A percentile compares a stretch with the other conserved stretches of the same genome.
phyloP scores from a whole-genome alignment of 1,140 invertebrate species.

The Gerris buenoi region DNA sequence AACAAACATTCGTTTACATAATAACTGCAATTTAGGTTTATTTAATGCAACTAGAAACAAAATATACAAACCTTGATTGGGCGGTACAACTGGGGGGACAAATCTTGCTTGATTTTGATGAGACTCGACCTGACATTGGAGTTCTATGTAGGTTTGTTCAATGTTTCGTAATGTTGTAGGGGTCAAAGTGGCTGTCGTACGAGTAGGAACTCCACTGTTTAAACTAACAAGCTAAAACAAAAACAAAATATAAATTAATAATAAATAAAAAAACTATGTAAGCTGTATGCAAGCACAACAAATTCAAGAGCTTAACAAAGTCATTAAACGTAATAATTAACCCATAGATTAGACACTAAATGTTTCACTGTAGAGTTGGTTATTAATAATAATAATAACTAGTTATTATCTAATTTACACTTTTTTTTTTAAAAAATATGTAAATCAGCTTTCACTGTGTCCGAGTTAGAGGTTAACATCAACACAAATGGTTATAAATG shows the following conservation, averaged over 20 bases:
- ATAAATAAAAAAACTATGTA: background rate
- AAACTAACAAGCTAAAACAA: conserved; percentile 62
- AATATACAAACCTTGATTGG: conserved; percentile 11
- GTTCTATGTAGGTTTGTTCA: conserved; percentile 53
- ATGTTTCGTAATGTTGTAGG: conserved; percentile 83
- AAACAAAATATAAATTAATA: conserved; percentile 15
- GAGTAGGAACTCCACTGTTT: conserved; percentile 69
- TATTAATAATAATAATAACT: too few relatives aligned
- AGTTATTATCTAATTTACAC: too few relatives aligned
- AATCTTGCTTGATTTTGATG: conserved; percentile 78
- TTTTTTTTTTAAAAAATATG: too few relatives aligned
- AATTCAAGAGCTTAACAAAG: too few relatives aligned
- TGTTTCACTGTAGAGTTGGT: too few relatives aligned
- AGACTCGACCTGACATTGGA: conserved; percentile 45
- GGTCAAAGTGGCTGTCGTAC: conserved; percentile 82
- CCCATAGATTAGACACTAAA: too few relatives aligned
- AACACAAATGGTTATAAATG: too few relatives aligned
- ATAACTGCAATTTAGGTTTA: conserved; percentile 3
- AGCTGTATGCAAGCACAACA: too few relatives aligned
- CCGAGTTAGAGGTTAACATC: too few relatives aligned
- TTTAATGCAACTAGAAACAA: background rate
- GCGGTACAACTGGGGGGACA: conserved; percentile 60
- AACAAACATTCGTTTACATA: conserved; percentile 7
- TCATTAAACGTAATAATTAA: too few relatives aligned
- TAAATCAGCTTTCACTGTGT: too few relatives aligned